Conservation (phyloP, 2,797 vertebrate species). For the Pristis pectinata region DNA sequence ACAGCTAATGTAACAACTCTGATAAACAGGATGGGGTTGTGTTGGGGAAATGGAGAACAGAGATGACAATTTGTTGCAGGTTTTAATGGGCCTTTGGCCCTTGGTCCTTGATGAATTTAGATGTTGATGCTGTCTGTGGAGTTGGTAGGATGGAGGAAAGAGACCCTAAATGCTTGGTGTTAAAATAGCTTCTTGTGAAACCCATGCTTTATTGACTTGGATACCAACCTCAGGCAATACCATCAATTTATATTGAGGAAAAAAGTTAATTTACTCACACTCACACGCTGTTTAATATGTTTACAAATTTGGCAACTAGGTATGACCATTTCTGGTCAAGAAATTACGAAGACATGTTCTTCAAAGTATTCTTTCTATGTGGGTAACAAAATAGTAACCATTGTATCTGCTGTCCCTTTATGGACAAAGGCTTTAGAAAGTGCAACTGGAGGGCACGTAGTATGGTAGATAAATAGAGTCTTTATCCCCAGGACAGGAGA, state of each 20-base stretch:
- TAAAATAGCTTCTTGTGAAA: no score
- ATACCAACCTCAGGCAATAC: neutral
- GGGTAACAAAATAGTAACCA: neutral
- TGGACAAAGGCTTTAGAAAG: neutral
- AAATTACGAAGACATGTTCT: neutral
- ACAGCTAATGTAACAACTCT: neutral
- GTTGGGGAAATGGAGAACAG: no score
- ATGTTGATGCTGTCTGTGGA: no score
- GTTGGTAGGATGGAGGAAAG: no score
- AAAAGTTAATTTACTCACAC: neutral
- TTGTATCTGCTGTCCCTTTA: no score
- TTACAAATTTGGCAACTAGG: neutral
- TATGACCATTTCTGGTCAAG: neutral
- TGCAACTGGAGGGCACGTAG: neutral
- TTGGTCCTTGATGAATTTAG: no score
- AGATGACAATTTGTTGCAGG: neutral
- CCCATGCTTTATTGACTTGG: neutral
- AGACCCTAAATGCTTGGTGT: no score
- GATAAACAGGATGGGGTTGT: neutral
- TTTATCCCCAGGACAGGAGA: no score
- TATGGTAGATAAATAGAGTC: neutral
- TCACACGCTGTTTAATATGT: neutral
- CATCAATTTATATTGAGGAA: neutral
- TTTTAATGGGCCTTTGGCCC: no score
- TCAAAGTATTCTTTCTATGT: neutral